These are phyloP conservation scores for Diachrysia chrysitis DNA, from an alignment of 2,888 invertebrate species.

Conservation along the genomic window DNA sequence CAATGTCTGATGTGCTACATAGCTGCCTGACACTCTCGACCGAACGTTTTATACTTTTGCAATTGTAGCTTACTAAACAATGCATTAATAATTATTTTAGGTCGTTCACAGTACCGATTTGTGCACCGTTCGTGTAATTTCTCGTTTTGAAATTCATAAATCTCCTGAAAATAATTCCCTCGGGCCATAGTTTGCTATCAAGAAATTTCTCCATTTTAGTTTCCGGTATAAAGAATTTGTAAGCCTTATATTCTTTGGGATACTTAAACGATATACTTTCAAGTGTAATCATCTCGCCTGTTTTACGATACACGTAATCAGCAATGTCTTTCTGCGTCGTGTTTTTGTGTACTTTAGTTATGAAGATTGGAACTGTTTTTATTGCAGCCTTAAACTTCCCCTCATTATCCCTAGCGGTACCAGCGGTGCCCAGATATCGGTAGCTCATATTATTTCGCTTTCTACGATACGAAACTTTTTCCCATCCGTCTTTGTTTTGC, in stretches of 20 bases:
- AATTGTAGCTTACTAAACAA: slow-evolving; percentile 8
- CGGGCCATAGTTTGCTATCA: slow-evolving; percentile 6
- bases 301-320: slow-evolving; percentile 13
- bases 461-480: too few species aligned
- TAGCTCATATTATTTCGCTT: too few species aligned
- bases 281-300: slow-evolving; percentile 11
- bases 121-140: slow-evolving; percentile 5
- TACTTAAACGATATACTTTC: slow-evolving; percentile 9
- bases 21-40: not conserved
- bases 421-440: too few species aligned
- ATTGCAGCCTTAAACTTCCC: too few species aligned
- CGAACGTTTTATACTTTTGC: slow-evolving; percentile 7
- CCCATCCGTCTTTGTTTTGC: too few species aligned
- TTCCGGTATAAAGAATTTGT: slow-evolving; percentile 15
- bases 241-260: slow-evolving; percentile 14
- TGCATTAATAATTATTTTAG: slow-evolving; percentile 7
- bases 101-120: slow-evolving; percentile 7
- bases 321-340: slow-evolving; percentile 1
- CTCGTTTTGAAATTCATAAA: slow-evolving; percentile 7
- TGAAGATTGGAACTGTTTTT: too few species aligned
- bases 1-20: slow-evolving; percentile 8
- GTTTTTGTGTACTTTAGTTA: too few species aligned
- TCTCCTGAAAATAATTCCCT: slow-evolving; percentile 6
- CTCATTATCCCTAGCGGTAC: too few species aligned
- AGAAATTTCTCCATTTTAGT: slow-evolving; percentile 3